These are phyloP conservation scores for Chrysotoxum bicinctum DNA, from an alignment of 2,888 invertebrate species.

Conservation along the genomic window DNA sequence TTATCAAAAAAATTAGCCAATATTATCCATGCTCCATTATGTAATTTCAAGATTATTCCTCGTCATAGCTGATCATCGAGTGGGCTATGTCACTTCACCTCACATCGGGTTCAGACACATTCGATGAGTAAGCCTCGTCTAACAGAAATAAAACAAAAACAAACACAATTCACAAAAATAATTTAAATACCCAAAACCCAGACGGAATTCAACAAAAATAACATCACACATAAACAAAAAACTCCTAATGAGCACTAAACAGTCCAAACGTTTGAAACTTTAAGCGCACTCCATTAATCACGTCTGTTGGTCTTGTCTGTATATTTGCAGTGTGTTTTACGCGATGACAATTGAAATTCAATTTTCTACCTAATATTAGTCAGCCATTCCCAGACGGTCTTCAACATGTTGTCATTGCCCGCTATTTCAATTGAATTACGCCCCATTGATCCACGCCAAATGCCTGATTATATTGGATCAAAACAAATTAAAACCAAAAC, in stretches of 20 bases:
- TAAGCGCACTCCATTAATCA: slow-evolving; percentile 63
- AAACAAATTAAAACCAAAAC: not conserved
- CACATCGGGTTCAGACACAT: not conserved
- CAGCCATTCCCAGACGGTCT: slow-evolving; percentile 53
- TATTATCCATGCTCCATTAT: too few species aligned
- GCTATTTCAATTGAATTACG: slow-evolving; percentile 37
- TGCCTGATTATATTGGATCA: slow-evolving; percentile 16
- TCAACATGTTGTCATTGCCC: slow-evolving; percentile 5
- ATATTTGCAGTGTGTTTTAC: not conserved
- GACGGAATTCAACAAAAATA: not conserved
- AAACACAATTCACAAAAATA: not conserved
- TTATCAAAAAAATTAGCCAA: slow-evolving; percentile 20
- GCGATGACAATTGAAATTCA: slow-evolving; percentile 60
- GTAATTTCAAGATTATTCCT: slow-evolving; percentile 9
- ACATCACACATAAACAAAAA: slow-evolving; percentile 2
- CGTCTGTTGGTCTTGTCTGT: slow-evolving; percentile 20
- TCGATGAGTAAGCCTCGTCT: slow-evolving; percentile 54
- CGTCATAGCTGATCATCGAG: not conserved
- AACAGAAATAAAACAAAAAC: not conserved
- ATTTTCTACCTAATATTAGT: slow-evolving; percentile 60
- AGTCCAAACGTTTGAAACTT: slow-evolving; percentile 14
- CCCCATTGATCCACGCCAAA: not conserved
- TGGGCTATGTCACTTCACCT: slow-evolving; percentile 45
- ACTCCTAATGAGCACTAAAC: slow-evolving; percentile 40
- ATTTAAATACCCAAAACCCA: slow-evolving; percentile 13